Base-by-base conservation (phyloP, 2,113 vertebrate species). In the Epinephelus lanceolatus region DNA sequence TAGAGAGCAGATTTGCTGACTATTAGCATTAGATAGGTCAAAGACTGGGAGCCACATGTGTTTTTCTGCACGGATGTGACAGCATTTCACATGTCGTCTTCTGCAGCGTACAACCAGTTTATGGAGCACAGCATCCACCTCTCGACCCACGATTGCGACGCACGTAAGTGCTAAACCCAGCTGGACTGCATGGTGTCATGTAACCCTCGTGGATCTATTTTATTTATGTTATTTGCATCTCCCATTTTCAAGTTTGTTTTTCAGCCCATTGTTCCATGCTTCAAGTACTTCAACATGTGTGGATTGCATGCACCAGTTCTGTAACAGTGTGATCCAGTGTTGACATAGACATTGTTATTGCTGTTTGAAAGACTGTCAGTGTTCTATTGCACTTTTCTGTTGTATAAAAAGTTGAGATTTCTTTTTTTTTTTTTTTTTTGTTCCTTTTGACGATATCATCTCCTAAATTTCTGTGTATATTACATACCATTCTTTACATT, bases 81-180 rank as follows among this genome's bases (percentile, higher is more conserved):
- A 6, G 33, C 55, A 25, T 76, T 66, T 86, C 51, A 78, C 83
- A 15, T 92, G 69, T 87, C 89, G 61, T 93, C 74, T 84, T 68
- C 89, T 89, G 53, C 91, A 99, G 98, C 68, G 97, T 99, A 80
- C 97, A 98, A 37, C 98, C 97, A 2, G 98, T 99, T 56, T 99
- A 99, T 76, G 98, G 98, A 93, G 98, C 98, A 9, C 98, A 98
- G 89, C 98, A 99, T 76, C 98, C 98, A 37, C 98, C 98, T 0
- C 92, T 99, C 73, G 98, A 99, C 76, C 97, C 98, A 9, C 94
- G 95, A 40, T 94, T 98, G 90, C 96, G 96, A 82, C 97, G 97
- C 91, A 96, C 95, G 98, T 99, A 95, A 96, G 97, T 96, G 87
- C 74, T 79, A 7, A 17, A 10, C n/a, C 27, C 45, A 14, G 19